Evolutionary conservation across 2,888 invertebrate species (phyloP).

Genomic region (Stramonita haemastoma): DNA sequence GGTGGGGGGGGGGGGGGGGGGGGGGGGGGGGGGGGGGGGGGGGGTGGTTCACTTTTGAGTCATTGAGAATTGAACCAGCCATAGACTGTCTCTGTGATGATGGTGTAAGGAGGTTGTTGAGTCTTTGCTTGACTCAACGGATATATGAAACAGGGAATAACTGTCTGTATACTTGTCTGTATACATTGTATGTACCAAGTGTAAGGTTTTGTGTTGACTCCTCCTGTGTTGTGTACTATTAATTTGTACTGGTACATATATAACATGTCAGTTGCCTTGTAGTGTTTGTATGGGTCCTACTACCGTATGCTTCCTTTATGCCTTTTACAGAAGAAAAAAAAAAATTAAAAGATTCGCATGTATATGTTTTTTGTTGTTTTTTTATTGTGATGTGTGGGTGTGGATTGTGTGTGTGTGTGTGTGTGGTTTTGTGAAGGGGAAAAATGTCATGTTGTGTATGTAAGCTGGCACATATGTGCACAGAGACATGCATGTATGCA

Average conservation of each 20-base stretch:
- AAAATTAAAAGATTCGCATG: conserved; percentile 2
- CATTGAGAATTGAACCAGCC: too few species aligned
- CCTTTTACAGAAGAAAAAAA: not conserved
- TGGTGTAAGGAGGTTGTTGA: too few species aligned
- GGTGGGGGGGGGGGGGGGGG: too few species aligned
- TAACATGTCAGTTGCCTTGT: conserved; percentile 17
- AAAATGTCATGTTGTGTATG: not conserved
- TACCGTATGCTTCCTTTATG: not conserved
- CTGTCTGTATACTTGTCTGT: too few species aligned
- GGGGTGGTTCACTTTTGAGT: too few species aligned
- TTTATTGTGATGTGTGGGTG: too few species aligned
- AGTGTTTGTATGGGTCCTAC: not conserved
- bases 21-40: too few species aligned
- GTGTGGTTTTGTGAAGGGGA: not conserved
- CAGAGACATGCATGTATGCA: not conserved
- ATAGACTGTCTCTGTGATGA: too few species aligned
- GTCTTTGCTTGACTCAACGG: too few species aligned
- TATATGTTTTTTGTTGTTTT: not conserved
- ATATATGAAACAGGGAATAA: too few species aligned
- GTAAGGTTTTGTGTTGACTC: too few species aligned
- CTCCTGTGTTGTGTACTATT: not conserved
- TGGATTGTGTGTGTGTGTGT: conserved; percentile 1
- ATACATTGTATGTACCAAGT: too few species aligned
- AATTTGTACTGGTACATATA: not conserved
- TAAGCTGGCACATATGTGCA: not conserved